Evolutionary conservation across 2,797 vertebrate genomes (phyloP).

Genomic region (Poecile montanus): DNA sequence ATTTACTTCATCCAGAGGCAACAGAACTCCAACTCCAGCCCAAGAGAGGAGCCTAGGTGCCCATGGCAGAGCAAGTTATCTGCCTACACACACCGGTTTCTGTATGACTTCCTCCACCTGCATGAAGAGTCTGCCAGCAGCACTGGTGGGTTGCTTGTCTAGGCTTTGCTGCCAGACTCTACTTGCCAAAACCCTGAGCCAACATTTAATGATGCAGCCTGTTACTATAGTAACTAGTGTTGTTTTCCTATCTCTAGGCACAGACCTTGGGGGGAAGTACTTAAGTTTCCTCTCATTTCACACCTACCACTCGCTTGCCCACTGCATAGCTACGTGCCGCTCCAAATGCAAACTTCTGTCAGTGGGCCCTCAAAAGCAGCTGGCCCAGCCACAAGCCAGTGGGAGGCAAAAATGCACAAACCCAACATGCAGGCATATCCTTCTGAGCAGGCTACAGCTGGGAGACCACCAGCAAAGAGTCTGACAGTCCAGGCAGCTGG

Average conservation of each 20-base stretch:
- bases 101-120: constrained; percentile 46
- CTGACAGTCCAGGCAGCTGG: neutral
- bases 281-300: neutral
- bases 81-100: constrained; percentile 8
- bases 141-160: neutral
- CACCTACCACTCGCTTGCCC: constrained; percentile 33
- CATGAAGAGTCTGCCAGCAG: neutral
- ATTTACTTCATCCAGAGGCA: neutral
- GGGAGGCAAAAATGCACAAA: constrained; percentile 30
- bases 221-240: neutral
- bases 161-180: constrained; percentile 3
- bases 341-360: constrained; percentile 12
- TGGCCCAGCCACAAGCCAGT: neutral
- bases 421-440: neutral
- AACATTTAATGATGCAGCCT: neutral
- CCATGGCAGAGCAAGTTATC: neutral
- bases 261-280: neutral
- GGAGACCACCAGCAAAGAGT: neutral
- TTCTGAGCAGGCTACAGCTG: neutral
- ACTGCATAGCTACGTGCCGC: neutral
- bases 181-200: constrained; percentile 17
- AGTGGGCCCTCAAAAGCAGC: constrained; percentile 6
- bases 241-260: constrained; percentile 8
- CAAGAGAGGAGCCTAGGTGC: neutral
- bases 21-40: neutral